phyloP scores from a whole-genome alignment of 2,113 vertebrate genomes.

The Malurus cyaneus region DNA sequence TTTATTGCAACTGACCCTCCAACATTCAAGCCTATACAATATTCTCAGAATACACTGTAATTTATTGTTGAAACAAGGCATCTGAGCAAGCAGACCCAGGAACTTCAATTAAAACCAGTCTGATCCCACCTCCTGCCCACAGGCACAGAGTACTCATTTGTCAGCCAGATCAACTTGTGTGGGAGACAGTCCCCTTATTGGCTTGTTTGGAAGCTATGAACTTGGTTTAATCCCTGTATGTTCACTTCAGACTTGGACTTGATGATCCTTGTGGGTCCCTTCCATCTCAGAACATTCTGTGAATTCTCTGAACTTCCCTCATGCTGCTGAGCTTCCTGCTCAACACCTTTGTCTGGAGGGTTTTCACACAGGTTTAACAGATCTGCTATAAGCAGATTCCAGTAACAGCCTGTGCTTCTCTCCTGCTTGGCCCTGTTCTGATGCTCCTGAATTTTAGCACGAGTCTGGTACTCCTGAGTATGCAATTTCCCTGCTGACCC shows the following conservation, averaged over 20 bases:
- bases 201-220: not conserved
- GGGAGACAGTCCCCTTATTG: not conserved
- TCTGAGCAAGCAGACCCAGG: not conserved
- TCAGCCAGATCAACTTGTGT: not conserved
- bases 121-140: not conserved
- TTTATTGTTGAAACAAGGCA: not conserved
- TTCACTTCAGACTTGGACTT: not conserved
- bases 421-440: not conserved
- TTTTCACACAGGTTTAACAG: not conserved
- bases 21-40: not conserved
- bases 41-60: not conserved
- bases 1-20: not conserved
- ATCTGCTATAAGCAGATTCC: not conserved
- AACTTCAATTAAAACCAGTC: not conserved
- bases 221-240: not conserved
- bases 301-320: not conserved
- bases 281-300: not conserved
- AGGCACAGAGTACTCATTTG: not conserved
- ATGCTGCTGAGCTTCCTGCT: not conserved
- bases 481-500: not conserved
- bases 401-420: not conserved
- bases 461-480: not conserved
- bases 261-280: not conserved
- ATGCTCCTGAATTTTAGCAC: not conserved
- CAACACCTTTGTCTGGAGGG: not conserved